phyloP scores from a whole-genome alignment of 2,113 vertebrate genomes.

The Chaenogobius annularis region DNA sequence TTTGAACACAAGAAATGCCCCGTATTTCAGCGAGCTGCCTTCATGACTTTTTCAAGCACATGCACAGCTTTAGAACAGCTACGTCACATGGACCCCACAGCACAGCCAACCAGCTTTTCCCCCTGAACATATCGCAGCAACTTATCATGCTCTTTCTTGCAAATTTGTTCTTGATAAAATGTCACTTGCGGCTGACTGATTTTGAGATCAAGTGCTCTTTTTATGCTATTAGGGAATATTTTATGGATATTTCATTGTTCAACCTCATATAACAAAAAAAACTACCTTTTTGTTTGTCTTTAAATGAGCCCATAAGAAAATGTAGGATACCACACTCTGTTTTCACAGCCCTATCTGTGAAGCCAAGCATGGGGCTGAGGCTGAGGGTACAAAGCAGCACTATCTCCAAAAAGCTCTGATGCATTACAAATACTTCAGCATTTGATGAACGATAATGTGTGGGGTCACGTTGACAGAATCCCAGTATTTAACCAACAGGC shows the following conservation, averaged over 20 bases:
- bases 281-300: background rate
- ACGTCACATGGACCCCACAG: no score
- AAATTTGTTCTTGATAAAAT: background rate
- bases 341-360: conserved; percentile 40
- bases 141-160: no score
- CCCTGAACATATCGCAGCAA: no score
- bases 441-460: conserved; percentile 48
- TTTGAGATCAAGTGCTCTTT: no score
- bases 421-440: conserved; percentile 40
- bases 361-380: conserved; percentile 40
- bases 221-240: no score
- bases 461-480: conserved; percentile 39
- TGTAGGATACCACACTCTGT: background rate
- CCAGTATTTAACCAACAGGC: conserved; percentile 29
- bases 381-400: conserved; percentile 33
- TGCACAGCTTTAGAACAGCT: no score
- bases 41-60: no score
- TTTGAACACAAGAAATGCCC: background rate
- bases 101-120: no score
- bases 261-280: background rate
- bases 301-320: background rate
- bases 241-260: background rate
- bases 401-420: conserved; percentile 47
- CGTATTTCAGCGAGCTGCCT: background rate
- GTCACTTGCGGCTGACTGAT: background rate